Percentiles rank a stretch among this genome's conserved stretches.
phyloP scores from a whole-genome alignment of 2,888 invertebrate species.

The Hybos culiciformis region DNA sequence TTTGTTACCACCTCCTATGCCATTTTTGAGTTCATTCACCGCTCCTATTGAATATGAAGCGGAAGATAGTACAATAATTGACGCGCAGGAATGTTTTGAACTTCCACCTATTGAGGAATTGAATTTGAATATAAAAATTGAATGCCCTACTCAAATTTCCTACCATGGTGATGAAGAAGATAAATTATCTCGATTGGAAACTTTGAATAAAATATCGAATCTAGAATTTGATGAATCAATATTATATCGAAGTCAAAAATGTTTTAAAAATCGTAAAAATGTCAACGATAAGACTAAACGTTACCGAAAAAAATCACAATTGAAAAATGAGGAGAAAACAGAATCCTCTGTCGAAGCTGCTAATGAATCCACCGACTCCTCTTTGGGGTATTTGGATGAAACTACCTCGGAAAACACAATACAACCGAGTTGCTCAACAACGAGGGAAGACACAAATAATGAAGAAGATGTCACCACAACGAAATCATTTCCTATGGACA shows the following conservation, averaged over 20 bases:
- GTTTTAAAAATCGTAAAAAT: constrained; percentile 16
- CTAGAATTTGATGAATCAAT: constrained; percentile 59
- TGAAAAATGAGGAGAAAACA: too few relatives aligned
- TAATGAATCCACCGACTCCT: too few relatives aligned
- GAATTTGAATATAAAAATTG: too few relatives aligned
- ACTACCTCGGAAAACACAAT: too few relatives aligned
- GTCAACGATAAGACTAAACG: constrained; percentile 8
- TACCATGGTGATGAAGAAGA: constrained; percentile 27
- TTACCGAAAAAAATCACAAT: too few relatives aligned
- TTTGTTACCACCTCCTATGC: constrained; percentile 29
- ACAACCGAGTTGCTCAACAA: too few relatives aligned
- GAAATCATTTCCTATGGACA: constrained; percentile 37
- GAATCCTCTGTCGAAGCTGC: constrained; percentile 18
- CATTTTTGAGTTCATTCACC: constrained; percentile 25
- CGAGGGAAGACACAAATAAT: too few relatives aligned
- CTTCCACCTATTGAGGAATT: constrained; percentile 46
- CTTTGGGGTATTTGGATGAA: too few relatives aligned
- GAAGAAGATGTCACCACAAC: too few relatives aligned
- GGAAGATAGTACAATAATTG: constrained; percentile 38
- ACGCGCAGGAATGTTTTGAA: constrained; percentile 65
- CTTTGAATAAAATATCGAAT: constrained; percentile 58
- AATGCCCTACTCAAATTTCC: constrained; percentile 34
- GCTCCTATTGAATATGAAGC: constrained; percentile 30
- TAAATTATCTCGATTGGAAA: constrained; percentile 41
- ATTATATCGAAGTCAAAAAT: constrained; percentile 45